Evolutionary conservation across 2,888 invertebrate genomes (phyloP), one percentile per base, ranked within the genome.

Genomic region (Trichogramma evanescens): DNA sequence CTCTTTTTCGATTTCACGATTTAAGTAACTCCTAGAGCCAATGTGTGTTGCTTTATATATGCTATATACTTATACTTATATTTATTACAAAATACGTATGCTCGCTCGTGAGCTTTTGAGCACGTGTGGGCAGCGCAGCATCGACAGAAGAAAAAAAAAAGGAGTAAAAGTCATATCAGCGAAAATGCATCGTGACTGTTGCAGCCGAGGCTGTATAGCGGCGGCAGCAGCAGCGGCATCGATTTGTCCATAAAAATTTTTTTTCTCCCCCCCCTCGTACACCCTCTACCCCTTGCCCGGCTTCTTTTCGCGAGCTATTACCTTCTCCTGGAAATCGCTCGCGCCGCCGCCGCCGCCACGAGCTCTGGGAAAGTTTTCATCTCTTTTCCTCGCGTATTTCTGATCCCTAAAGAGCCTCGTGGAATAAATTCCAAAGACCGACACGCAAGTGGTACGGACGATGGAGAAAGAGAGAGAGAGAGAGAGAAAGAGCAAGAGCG

Each of bases 241-340:
- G 67, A 76, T 76, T 76, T 76, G 74, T 65, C 74, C 72, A 76
- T 76, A 76, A 76, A 76, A 76, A 76, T 76, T 74, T 26, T 26
- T 26, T 26, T 26, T 26, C 26, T 26, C 26, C 26, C 26, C 26
- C 26, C 26, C 26, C 2, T 26, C 26, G 26, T 26, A 26, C 26
- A 26, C 26, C 26, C 26, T 26, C 26, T 26, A 26, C 69, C 70
- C 69, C 69, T 70, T 69, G 67, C 70, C 69, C 70, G 70, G 71
- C 72, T 74, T 72, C 72, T 74, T 76, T 73, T 72, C 69, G 73
- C 69, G 67, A 26, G 70, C 73, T 71, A 73, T 74, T 75, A 72
- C 73, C 74, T 72, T 72, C 71, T 74, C 26, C 26, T 26, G 26
- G 26, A 26, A 26, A 26, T 26, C 26, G 26, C 26, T 26, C 26